A percentile compares a stretch with the other conserved stretches of the same genome.
These are phyloP conservation scores for Acleris sparsana DNA, from an alignment of 2,888 invertebrate species.

Conservation along the genomic window DNA sequence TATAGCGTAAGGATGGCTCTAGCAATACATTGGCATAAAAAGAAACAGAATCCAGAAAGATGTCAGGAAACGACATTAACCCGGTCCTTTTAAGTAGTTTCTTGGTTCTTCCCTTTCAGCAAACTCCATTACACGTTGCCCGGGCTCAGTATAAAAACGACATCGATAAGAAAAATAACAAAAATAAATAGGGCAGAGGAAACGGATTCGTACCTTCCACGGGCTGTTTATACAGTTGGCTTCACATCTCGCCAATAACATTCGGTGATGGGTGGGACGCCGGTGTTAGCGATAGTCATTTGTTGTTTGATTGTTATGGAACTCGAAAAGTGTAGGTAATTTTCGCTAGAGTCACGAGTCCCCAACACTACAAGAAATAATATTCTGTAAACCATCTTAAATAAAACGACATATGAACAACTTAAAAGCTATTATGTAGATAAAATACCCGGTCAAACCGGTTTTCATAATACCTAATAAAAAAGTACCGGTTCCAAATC, in stretches of 20 bases:
- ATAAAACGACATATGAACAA: no score
- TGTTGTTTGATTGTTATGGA: no score
- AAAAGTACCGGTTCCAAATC: no score
- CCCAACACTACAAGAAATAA: no score
- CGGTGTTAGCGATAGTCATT: slow-evolving; percentile 5
- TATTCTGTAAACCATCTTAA: no score
- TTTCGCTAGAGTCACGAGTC: no score
- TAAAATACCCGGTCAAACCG: no score
- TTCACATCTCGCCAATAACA: slow-evolving; percentile 27
- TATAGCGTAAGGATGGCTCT: no score
- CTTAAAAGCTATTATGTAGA: no score
- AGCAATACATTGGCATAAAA: no score
- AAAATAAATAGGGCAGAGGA: slow-evolving; percentile 21
- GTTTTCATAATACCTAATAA: no score
- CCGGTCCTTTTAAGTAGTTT: slow-evolving; percentile 3
- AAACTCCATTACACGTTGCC: slow-evolving; percentile 18
- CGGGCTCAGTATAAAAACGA: slow-evolving; percentile 17
- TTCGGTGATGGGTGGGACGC: slow-evolving; percentile 1
- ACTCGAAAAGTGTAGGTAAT: no score
- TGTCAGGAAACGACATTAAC: neutral
- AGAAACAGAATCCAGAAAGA: neutral
- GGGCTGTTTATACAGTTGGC: slow-evolving; percentile 31
- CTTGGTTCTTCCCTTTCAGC: neutral
- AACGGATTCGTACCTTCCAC: slow-evolving; percentile 12
- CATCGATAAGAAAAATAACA: slow-evolving; percentile 25